Evolutionary conservation across 35 echinoderm and acorn worm species (phyloP), one percentile per base, ranked within the genome.

Genomic region (Ptychodera flava): DNA sequence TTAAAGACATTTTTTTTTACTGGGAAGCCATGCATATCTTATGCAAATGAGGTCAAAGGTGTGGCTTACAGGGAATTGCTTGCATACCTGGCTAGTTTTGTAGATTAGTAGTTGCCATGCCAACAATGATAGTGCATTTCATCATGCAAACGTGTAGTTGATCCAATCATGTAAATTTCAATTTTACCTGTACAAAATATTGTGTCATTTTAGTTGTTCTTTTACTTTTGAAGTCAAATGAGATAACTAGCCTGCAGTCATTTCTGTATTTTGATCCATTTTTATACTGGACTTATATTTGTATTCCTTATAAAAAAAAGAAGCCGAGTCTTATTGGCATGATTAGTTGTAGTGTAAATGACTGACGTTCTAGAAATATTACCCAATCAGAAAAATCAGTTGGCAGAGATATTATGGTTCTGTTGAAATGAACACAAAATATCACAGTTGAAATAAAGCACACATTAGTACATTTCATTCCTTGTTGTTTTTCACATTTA

Each of bases 401-500:
- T 64, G 45, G 45, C 45, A 64, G 22, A 6, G 22, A 64, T 64
- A 22, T 22, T 22, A 64, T 64, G 45, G 45, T 64, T 64, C 6
- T 64, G 45, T 22, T 64, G 45, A 64, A 64, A 64, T 64, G 45
- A 64, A 64, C 45, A 64, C 45, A 22, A 64, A n/a, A 64, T 64
- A 64, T 64, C 45, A 64, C 45, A 64, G 45, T 64, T 64, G 45
- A 64, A 64, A 64, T 64, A 64, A 64, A 64, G 45, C 45, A 64
- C 45, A 64, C 45, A 64, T 64, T 64, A 64, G 45, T 64, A 64
- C 45, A 64, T 64, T 64, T 64, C 45, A 64, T 22, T 64, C 45
- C 45, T 64, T 6, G n/a, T n/a, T n/a, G n/a, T n/a, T n/a, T n/a
- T n/a, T n/a, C n/a, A n/a, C n/a, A n/a, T n/a, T n/a, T n/a, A n/a